Evolutionary conservation across 2,797 vertebrate genomes (phyloP).

Genomic region (Mionectes olivaceus): DNA sequence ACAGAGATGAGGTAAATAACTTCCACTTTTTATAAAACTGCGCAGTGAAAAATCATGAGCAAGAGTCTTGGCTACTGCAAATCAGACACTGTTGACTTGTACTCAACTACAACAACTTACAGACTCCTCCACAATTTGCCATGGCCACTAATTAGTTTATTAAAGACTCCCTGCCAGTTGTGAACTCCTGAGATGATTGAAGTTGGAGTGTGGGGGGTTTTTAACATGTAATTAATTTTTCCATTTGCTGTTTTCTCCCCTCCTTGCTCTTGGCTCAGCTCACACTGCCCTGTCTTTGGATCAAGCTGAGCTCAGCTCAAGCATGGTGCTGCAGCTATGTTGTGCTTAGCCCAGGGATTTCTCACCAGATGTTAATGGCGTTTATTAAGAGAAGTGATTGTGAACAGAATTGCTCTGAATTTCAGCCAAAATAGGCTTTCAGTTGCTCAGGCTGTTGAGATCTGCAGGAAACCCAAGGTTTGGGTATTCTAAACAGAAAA

Average conservation of each 20-base stretch:
- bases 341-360: background rate
- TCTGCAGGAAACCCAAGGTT: background rate
- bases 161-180: constrained; percentile 31
- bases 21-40: background rate
- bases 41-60: background rate
- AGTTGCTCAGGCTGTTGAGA: background rate
- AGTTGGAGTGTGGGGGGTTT: background rate
- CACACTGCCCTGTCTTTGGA: background rate
- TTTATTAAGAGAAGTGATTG: constrained; percentile 5
- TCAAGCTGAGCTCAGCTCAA: background rate
- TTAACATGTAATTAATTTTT: constrained; percentile 44
- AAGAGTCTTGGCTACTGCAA: background rate
- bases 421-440: background rate
- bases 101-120: background rate
- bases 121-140: background rate
- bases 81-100: background rate
- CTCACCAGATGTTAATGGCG: background rate
- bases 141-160: constrained; percentile 33
- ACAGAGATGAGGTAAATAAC: background rate
- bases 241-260: constrained; percentile 25
- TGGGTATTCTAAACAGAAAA: background rate
- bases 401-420: constrained; percentile 24
- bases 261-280: constrained; percentile 11
- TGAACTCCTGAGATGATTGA: constrained; percentile 27
- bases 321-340: background rate